Evolutionary conservation across 2,797 vertebrate genomes (phyloP).

Genomic region (Threskiornis aethiopicus): DNA sequence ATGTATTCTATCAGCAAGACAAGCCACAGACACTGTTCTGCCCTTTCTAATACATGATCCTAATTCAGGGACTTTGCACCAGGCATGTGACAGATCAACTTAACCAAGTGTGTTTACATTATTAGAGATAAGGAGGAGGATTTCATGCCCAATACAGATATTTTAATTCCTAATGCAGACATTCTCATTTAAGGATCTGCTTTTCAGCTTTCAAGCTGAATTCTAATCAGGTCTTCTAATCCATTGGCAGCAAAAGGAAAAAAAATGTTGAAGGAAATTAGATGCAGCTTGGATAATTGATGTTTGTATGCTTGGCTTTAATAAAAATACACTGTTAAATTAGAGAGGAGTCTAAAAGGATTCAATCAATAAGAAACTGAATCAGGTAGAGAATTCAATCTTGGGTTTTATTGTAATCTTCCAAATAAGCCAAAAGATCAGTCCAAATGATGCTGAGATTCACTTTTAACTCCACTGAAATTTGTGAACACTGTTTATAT

Average conservation of each 20-base stretch:
- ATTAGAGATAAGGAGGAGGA: conserved; percentile 60
- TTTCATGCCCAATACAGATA: conserved; percentile 56
- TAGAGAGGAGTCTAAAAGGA: conserved; percentile 72
- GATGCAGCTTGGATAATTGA: conserved; percentile 76
- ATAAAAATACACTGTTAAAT: conserved; percentile 77
- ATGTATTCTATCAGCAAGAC: neutral
- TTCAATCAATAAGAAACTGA: conserved; percentile 74
- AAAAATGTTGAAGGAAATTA: conserved; percentile 71
- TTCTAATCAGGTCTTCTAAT: conserved; percentile 78
- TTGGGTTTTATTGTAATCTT: conserved; percentile 68
- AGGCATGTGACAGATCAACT: conserved; percentile 69
- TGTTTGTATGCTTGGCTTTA: conserved; percentile 72
- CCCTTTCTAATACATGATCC: neutral
- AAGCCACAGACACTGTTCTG: neutral
- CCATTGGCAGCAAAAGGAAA: conserved; percentile 66
- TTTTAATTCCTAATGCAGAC: conserved; percentile 70
- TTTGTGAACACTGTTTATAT: conserved; percentile 16
- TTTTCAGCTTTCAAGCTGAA: conserved; percentile 74
- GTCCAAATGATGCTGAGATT: conserved; percentile 22
- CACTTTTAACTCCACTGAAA: conserved; percentile 41
- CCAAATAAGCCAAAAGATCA: conserved; percentile 62
- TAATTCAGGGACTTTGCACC: conserved; percentile 55
- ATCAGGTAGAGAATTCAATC: conserved; percentile 73
- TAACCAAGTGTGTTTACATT: conserved; percentile 67
- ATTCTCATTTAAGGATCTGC: conserved; percentile 70